Percentiles rank a stretch among this genome's conserved stretches.
Evolutionary conservation across 2,888 invertebrate genomes (phyloP).

Genomic region (Orthosia cruda): DNA sequence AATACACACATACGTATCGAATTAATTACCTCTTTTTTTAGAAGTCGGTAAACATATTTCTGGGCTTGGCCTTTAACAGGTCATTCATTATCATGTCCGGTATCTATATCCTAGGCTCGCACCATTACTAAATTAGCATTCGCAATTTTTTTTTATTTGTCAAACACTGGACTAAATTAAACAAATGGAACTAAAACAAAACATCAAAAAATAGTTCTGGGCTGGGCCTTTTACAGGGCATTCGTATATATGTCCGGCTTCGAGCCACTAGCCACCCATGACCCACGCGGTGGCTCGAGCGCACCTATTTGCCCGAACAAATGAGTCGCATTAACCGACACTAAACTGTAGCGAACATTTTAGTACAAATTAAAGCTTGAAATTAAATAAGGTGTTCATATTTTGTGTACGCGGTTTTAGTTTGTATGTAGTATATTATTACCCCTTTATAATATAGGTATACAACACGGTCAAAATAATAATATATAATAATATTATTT

Average conservation of each 20-base stretch:
- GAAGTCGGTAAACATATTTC: neutral
- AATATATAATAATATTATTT: too few species aligned
- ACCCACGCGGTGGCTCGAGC: conserved; percentile 31
- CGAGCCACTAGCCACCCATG: conserved; percentile 16
- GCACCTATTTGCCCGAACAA: conserved; percentile 51
- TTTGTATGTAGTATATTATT: neutral
- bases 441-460: too few species aligned
- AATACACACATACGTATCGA: too few species aligned
- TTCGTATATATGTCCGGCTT: conserved; percentile 17
- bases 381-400: conserved; percentile 3
- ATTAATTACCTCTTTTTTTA: too few species aligned
- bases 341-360: conserved; percentile 42
- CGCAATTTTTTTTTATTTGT: too few species aligned
- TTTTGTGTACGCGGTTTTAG: neutral
- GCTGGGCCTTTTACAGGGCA: conserved; percentile 12
- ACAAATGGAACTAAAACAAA: conserved; percentile 8
- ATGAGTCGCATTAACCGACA: conserved; percentile 41
- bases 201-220: neutral
- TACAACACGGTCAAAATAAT: too few species aligned
- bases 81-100: conserved; percentile 31
- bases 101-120: neutral
- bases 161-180: neutral
- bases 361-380: conserved; percentile 22
- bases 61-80: conserved; percentile 12
- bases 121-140: too few species aligned